Evolutionary conservation across 2,888 invertebrate species (phyloP).

Genomic region (Bembecia ichneumoniformis): DNA sequence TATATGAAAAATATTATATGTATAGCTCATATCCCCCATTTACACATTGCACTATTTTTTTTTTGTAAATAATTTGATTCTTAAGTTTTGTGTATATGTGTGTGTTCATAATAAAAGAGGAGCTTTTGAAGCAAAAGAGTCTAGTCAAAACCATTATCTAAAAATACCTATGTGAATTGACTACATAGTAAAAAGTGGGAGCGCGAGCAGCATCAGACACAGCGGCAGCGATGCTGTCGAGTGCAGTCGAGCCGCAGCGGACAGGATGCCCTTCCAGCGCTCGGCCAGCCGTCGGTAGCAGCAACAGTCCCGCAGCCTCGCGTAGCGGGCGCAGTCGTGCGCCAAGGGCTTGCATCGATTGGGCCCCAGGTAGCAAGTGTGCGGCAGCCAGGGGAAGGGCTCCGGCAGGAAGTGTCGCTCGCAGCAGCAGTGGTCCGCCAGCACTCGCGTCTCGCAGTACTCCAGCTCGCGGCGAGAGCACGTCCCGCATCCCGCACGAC

Average conservation of each 20-base stretch:
- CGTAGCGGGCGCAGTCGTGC: constrained; percentile 75
- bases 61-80: too few relatives aligned
- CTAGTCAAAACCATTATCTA: too few relatives aligned
- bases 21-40: too few relatives aligned
- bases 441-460: constrained; percentile 74
- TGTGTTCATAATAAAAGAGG: too few relatives aligned
- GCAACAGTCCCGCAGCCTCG: constrained; percentile 76
- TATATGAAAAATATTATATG: too few relatives aligned
- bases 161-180: too few relatives aligned
- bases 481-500: constrained; percentile 70
- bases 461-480: constrained; percentile 74
- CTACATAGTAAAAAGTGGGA: too few relatives aligned
- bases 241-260: not conserved
- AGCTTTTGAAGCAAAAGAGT: too few relatives aligned
- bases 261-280: constrained; percentile 61
- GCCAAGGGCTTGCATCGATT: constrained; percentile 73
- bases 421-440: constrained; percentile 69
- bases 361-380: constrained; percentile 77
- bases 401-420: constrained; percentile 74
- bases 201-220: too few relatives aligned
- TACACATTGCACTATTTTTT: too few relatives aligned
- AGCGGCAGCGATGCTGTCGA: too few relatives aligned
- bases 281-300: constrained; percentile 73
- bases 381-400: constrained; percentile 77
- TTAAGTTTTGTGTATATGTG: too few relatives aligned